phyloP scores from a whole-genome alignment of 2,888 invertebrate genomes.

The Caenorhabditis zanzibari region DNA sequence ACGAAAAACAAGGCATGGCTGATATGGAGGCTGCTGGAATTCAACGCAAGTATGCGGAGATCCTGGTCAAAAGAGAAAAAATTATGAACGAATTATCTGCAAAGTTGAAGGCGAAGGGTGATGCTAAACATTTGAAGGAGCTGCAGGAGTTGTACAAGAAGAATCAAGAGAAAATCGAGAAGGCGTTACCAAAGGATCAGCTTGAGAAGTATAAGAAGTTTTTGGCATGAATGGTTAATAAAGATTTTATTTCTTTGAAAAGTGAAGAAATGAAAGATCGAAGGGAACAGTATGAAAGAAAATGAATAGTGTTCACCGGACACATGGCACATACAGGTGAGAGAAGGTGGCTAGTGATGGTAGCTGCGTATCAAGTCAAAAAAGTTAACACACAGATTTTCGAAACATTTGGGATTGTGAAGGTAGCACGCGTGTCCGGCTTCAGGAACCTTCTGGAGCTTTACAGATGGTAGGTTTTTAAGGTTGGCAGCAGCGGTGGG shows the following conservation, averaged over 20 bases:
- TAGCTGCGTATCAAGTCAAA: constrained; percentile 75
- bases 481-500: constrained; percentile 75
- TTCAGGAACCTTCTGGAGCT: constrained; percentile 66
- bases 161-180: neutral
- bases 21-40: constrained; percentile 9
- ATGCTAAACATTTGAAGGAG: neutral
- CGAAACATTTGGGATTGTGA: constrained; percentile 73
- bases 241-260: neutral
- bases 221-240: neutral
- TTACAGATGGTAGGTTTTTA: constrained; percentile 66
- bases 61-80: neutral
- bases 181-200: neutral
- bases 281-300: constrained; percentile 6
- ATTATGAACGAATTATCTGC: neutral
- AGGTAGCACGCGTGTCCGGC: constrained; percentile 76
- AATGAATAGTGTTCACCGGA: constrained; percentile 37
- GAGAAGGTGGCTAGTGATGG: constrained; percentile 30
- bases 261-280: constrained; percentile 36
- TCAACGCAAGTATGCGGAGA: neutral
- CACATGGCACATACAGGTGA: constrained; percentile 33
- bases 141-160: neutral
- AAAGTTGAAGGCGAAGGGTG: neutral
- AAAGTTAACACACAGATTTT: constrained; percentile 72
- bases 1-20: neutral
- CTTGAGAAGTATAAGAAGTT: neutral